Conservation (phyloP, 2,888 invertebrate species). For the Spilosoma lubricipeda region DNA sequence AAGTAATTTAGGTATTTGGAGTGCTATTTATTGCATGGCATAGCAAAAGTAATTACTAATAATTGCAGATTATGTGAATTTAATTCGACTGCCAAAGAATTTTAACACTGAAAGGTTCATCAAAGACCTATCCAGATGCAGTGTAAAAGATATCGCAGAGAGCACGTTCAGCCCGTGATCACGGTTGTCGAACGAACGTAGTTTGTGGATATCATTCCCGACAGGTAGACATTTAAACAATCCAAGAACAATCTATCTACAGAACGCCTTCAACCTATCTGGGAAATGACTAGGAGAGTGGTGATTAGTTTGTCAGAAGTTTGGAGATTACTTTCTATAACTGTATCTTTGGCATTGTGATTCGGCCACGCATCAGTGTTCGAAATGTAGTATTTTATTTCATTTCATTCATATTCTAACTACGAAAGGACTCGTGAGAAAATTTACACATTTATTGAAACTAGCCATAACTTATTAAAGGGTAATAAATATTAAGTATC, state of each 20-base stretch:
- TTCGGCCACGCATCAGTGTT: not conserved
- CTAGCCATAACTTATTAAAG: not conserved
- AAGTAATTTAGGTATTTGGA: conserved; percentile 19
- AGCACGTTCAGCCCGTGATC: too few species aligned
- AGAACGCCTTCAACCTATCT: too few species aligned
- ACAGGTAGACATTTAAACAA: too few species aligned
- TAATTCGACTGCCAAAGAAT: too few species aligned
- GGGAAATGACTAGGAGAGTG: too few species aligned
- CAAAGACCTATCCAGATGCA: too few species aligned
- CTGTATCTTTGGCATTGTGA: not conserved
- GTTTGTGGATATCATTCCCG: too few species aligned
- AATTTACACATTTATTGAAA: not conserved
- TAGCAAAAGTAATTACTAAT: not conserved
- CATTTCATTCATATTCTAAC: not conserved
- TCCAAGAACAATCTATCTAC: too few species aligned
- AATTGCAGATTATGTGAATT: not conserved
- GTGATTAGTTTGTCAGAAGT: too few species aligned
- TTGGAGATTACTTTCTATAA: not conserved
- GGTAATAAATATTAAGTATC: not conserved
- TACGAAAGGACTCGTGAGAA: not conserved
- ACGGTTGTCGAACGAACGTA: too few species aligned
- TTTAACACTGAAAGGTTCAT: too few species aligned
- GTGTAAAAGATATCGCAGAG: too few species aligned
- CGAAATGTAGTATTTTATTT: not conserved
- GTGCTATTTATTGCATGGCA: not conserved